Percentiles rank a stretch among this genome's conserved stretches.
These are phyloP conservation scores for Lasioglossum leucozonium DNA, from an alignment of 2,888 invertebrate genomes.

Conservation along the genomic window DNA sequence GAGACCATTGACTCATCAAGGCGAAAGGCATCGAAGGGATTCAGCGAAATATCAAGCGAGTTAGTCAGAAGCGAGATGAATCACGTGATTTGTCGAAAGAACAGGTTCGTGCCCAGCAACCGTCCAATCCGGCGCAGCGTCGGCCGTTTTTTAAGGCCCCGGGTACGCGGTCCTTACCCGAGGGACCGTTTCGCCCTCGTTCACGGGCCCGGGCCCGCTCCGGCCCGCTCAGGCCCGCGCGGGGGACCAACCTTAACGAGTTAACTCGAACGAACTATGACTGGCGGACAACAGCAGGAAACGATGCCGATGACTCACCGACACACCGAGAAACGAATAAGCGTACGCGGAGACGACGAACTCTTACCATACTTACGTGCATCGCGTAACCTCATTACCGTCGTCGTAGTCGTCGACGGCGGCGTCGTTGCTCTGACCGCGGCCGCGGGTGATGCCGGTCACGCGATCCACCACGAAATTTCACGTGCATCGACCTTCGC, in stretches of 20 bases:
- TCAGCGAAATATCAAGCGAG: constrained; percentile 69
- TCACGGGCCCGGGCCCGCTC: background rate
- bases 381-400: constrained; percentile 72
- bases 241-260: constrained; percentile 31
- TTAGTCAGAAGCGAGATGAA: constrained; percentile 74
- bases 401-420: too few species aligned
- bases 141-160: constrained; percentile 50
- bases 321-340: constrained; percentile 68
- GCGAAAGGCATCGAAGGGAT: constrained; percentile 68
- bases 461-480: constrained; percentile 54
- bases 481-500: constrained; percentile 35
- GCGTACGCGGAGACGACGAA: constrained; percentile 61
- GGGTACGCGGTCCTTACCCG: constrained; percentile 37
- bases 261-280: constrained; percentile 55
- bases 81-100: constrained; percentile 77
- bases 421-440: constrained; percentile 8
- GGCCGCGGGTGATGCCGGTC: constrained; percentile 17
- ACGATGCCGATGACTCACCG: constrained; percentile 73
- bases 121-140: constrained; percentile 44
- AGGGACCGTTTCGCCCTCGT: constrained; percentile 37
- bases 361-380: constrained; percentile 68
- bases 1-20: constrained; percentile 77
- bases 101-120: constrained; percentile 75
- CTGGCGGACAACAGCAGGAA: constrained; percentile 56
- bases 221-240: background rate